phyloP scores from a whole-genome alignment of 2,113 vertebrate genomes.

The Hirundichthys speculiger region DNA sequence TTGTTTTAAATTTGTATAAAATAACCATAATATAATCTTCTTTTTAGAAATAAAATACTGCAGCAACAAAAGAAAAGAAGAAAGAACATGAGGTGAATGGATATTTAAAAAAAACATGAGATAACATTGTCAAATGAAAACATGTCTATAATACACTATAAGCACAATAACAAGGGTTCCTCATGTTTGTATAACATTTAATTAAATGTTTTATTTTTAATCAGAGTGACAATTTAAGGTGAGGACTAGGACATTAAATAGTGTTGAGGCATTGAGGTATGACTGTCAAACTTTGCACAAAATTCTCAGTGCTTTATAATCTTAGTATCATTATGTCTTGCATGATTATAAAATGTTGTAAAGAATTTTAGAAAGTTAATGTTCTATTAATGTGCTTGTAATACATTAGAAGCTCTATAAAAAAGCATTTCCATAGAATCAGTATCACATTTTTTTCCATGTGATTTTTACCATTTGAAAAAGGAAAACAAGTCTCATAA shows the following conservation, averaged over 20 bases:
- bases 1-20: slow-evolving; percentile 36
- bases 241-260: background rate
- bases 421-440: background rate
- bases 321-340: too few relatives aligned
- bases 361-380: too few relatives aligned
- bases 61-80: slow-evolving; percentile 26
- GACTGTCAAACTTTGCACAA: too few relatives aligned
- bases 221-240: too few relatives aligned
- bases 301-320: too few relatives aligned
- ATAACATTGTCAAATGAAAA: background rate
- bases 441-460: background rate
- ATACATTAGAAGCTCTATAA: background rate
- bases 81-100: slow-evolving; percentile 36
- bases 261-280: background rate
- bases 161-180: background rate
- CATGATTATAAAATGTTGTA: too few relatives aligned
- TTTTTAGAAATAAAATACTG: slow-evolving; percentile 3
- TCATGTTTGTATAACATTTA: background rate
- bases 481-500: slow-evolving; percentile 7
- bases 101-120: background rate
- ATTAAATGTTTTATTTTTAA: background rate
- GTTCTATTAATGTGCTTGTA: background rate
- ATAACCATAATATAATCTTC: background rate
- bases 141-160: background rate
- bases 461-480: background rate